Percentiles rank a stretch among this genome's conserved stretches.
Conservation (phyloP, 2,797 vertebrate genomes). For the Caiman crocodilus region DNA sequence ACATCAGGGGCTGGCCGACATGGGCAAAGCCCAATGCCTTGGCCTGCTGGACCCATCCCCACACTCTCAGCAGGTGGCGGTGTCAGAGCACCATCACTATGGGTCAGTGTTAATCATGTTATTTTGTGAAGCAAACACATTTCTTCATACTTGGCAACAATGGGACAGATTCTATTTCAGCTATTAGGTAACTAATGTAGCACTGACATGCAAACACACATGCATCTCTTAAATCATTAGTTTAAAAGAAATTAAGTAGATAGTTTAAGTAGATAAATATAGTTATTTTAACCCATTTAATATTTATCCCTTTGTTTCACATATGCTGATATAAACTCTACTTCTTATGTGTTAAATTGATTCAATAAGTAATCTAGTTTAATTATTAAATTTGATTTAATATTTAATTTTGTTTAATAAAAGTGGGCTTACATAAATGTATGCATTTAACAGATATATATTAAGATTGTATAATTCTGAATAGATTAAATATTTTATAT, state of each 20-base stretch:
- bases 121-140: too few species aligned
- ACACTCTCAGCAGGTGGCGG: too few species aligned
- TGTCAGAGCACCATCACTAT: too few species aligned
- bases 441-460: conserved; percentile 84
- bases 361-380: conserved; percentile 82
- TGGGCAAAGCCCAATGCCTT: too few species aligned
- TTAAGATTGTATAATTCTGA: conserved; percentile 79
- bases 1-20: too few species aligned
- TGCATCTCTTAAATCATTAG: neutral
- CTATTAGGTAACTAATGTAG: too few species aligned
- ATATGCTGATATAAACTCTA: conserved; percentile 68
- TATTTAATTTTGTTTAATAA: conserved; percentile 87
- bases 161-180: too few species aligned
- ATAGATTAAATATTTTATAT: conserved; percentile 84
- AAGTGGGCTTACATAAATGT: conserved; percentile 77
- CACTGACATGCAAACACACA: neutral
- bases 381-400: conserved; percentile 87
- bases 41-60: too few species aligned
- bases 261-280: neutral
- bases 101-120: too few species aligned
- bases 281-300: conserved; percentile 72
- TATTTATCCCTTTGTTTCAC: conserved; percentile 72
- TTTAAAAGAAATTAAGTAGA: conserved; percentile 29
- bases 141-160: too few species aligned
- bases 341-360: conserved; percentile 78